Evolutionary conservation across 64 coral and sea anemone genomes (phyloP).

Genomic region (Trachythela sp.): DNA sequence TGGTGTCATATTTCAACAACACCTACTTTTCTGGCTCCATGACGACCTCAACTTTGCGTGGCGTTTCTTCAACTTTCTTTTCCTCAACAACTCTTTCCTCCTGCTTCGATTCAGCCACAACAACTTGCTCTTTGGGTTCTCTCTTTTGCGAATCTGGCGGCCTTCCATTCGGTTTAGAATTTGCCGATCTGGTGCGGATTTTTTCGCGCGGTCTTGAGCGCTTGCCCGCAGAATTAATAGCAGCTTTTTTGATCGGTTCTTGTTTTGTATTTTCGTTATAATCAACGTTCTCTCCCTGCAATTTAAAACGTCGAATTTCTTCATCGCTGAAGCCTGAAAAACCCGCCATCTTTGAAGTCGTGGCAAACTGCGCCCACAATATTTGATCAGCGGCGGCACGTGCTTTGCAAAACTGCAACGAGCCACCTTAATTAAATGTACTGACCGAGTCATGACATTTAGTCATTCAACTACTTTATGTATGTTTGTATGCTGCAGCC

Average conservation of each 20-base stretch:
- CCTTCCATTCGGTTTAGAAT: not conserved
- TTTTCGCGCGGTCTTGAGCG: not conserved
- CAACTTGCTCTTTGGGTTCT: not conserved
- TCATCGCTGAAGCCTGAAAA: constrained; percentile 3
- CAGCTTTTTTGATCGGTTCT: not conserved
- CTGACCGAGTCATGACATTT: too few species aligned
- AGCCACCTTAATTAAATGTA: not conserved
- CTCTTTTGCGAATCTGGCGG: not conserved
- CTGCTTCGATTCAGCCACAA: not conserved
- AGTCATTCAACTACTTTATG: too few species aligned
- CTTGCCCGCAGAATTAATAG: not conserved
- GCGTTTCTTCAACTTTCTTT: not conserved
- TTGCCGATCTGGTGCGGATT: not conserved
- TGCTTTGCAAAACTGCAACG: not conserved
- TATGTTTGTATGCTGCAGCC: too few species aligned
- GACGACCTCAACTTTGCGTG: constrained; percentile 15
- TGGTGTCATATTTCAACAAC: not conserved
- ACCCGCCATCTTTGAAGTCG: not conserved
- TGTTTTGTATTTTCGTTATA: not conserved
- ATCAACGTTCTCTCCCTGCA: not conserved
- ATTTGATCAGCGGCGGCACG: not conserved
- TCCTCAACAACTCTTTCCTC: not conserved
- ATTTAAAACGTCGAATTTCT: not conserved
- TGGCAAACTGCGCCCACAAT: not conserved
- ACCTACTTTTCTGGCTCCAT: constrained; percentile 29